Conservation (phyloP, 2,797 vertebrate genomes). For the Lophius americanus region DNA sequence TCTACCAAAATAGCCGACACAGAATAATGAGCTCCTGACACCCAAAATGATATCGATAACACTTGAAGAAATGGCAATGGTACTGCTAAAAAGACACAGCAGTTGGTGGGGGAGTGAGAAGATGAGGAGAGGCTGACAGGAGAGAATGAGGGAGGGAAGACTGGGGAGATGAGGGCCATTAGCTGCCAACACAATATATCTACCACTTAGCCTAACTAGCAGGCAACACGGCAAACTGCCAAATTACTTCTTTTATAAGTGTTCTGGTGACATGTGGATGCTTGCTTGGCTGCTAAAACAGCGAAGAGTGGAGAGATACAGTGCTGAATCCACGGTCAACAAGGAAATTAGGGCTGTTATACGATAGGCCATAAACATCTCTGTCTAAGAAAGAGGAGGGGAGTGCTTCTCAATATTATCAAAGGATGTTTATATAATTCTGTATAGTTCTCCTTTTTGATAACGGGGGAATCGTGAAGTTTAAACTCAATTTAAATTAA, state of each 20-base stretch:
- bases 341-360: conserved; percentile 25
- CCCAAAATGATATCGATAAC: conserved; percentile 79
- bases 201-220: conserved; percentile 73
- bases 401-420: not conserved
- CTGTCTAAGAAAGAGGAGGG: not conserved
- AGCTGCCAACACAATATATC: conserved; percentile 75
- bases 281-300: conserved; percentile 47
- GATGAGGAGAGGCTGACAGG: conserved; percentile 40
- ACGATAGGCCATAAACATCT: conserved; percentile 13
- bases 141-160: conserved; percentile 54
- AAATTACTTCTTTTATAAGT: conserved; percentile 63
- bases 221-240: conserved; percentile 63
- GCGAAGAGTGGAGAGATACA: conserved; percentile 41
- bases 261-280: conserved; percentile 57
- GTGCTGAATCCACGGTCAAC: conserved; percentile 43
- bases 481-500: too few species aligned
- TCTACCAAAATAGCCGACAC: conserved; percentile 75
- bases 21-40: conserved; percentile 83
- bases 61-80: conserved; percentile 76
- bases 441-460: not conserved
- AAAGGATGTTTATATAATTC: not conserved
- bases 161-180: conserved; percentile 69
- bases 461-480: not conserved
- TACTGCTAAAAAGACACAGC: conserved; percentile 78
- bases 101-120: conserved; percentile 64